A percentile compares a stretch with the other conserved stretches of the same genome.
Conservation (phyloP, 2,797 vertebrate genomes). For the Melanotaenia nigrans region DNA sequence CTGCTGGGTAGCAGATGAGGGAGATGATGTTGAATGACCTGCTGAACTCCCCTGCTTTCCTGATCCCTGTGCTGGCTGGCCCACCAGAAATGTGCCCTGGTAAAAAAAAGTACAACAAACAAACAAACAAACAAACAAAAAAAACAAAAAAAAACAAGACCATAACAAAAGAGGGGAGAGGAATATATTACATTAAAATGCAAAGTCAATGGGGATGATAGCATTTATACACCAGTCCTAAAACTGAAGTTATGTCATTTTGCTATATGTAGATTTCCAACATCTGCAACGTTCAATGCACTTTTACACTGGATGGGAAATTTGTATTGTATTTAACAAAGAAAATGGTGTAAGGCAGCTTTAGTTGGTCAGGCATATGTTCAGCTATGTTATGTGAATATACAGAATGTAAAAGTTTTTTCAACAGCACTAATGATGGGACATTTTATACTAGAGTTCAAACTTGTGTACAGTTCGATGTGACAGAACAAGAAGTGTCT, state of each 20-base stretch:
- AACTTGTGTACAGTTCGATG: neutral
- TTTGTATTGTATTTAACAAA: too few relatives aligned
- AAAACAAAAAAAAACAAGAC: neutral
- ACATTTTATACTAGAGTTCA: neutral
- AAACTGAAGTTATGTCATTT: neutral
- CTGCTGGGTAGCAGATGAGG: slow-evolving; percentile 87
- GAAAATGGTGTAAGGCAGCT: too few relatives aligned
- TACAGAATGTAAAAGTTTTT: too few relatives aligned
- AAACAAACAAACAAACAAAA: neutral
- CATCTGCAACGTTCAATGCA: neutral
- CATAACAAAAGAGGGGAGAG: neutral
- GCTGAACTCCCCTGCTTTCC: slow-evolving; percentile 89
- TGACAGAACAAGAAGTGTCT: neutral
- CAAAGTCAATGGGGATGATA: neutral
- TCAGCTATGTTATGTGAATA: too few relatives aligned
- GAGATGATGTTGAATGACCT: slow-evolving; percentile 84
- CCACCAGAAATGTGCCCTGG: slow-evolving; percentile 97
- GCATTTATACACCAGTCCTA: neutral
- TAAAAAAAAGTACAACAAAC: neutral
- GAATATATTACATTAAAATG: neutral
- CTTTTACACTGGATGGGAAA: neutral
- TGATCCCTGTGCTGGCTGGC: slow-evolving; percentile 91
- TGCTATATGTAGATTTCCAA: neutral
- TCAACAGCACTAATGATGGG: neutral
- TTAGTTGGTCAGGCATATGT: too few relatives aligned